Conservation (phyloP, 2,113 vertebrate species). For the Pontoporia blainvillei region DNA sequence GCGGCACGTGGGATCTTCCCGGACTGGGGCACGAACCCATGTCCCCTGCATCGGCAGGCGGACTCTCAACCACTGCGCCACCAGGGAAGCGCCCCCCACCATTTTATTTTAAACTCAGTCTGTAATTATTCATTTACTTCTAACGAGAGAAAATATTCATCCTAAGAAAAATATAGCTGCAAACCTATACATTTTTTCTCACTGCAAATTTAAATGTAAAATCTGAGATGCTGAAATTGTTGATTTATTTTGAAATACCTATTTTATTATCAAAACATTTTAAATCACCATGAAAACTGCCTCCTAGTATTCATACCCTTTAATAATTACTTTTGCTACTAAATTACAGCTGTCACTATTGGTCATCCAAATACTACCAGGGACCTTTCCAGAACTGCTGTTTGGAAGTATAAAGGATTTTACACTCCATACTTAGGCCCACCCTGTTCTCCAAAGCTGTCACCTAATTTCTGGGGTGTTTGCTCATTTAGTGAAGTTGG, state of each 20-base stretch:
- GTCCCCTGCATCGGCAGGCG: no score
- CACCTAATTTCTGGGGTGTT: not conserved
- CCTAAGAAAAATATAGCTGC: not conserved
- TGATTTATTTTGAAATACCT: slow-evolving; percentile 22
- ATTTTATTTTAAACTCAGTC: not conserved
- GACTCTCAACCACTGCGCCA: no score
- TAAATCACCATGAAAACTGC: not conserved
- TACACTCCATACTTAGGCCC: not conserved
- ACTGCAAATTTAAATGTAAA: not conserved
- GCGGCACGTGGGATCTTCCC: no score
- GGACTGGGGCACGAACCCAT: no score
- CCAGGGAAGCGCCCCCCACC: not conserved
- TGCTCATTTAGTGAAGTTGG: not conserved
- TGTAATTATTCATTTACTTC: not conserved
- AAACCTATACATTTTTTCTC: not conserved
- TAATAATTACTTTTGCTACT: not conserved
- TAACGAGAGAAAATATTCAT: not conserved
- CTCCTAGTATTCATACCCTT: not conserved
- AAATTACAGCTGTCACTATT: not conserved
- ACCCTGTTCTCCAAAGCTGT: not conserved
- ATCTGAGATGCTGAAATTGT: not conserved
- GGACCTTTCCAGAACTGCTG: not conserved
- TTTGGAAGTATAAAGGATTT: not conserved
- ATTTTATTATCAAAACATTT: slow-evolving; percentile 37
- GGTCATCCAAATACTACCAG: not conserved